Base-by-base conservation (phyloP, 2,113 vertebrate species). In the Thamnaconus septentrionalis region DNA sequence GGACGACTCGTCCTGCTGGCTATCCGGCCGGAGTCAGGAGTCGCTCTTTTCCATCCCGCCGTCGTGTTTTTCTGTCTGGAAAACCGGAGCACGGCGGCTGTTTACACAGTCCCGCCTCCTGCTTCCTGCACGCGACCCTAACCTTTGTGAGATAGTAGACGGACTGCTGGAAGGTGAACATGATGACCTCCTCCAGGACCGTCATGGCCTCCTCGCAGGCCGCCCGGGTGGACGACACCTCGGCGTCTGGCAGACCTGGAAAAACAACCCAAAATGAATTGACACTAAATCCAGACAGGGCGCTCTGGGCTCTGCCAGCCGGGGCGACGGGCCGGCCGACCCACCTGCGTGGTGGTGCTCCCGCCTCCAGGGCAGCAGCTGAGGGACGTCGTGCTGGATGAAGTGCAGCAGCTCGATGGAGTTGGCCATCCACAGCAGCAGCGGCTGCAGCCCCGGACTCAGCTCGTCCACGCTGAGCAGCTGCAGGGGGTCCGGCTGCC, bases 91-190 rank as follows among this genome's bases (percentile, higher is more conserved):
- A 42, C 8, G 18, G 18, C 18, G 18, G 8, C 39, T 82, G 72
- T 85, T 85, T 79, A 81, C 66, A 71, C 68, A 73, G 64, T 41
- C 53, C n/a, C 8, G 55, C 57, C 66, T 90, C 81, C 86, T 84
- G 87, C 50, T 81, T 73, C 69, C 43, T 56, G 59, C 80, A 73
- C 66, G 39, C 50, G 53, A 18, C 7, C 56, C 84, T 57, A 59
- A 93, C 92, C 89, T 92, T 93, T 40, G 92, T 93, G 41, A 93
- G 87, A 61, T 93, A 92, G 80, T 93, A 93, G 75, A 93, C 91
- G 0, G 88, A 89, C 88, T 93, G 92, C 82, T 93, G 92, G 83
- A 93, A 93, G 76, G 90, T 92, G 66, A 93, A 93, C 92, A 93
- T 92, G 85, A 93, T 92, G 83, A 93, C 91, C 71, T 93, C 92